A percentile compares a stretch with the other conserved stretches of the same genome.
Conservation (phyloP, 2,888 invertebrate genomes). For the Hypomecis punctinalis region DNA sequence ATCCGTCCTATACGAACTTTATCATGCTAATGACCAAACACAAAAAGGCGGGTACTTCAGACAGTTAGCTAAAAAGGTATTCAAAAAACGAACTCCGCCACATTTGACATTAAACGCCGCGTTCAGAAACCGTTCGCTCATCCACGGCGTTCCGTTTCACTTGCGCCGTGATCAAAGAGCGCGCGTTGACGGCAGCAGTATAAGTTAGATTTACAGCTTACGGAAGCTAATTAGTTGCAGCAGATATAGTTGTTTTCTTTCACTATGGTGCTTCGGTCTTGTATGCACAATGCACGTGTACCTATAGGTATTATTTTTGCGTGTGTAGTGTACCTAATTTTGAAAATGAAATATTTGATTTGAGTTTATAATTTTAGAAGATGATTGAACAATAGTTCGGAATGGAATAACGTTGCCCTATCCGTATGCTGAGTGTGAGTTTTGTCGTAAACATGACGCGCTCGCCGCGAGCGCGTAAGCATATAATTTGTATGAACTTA, state of each 20-base stretch:
- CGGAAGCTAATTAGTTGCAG: constrained; percentile 80
- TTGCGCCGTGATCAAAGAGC: constrained; percentile 75
- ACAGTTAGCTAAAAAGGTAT: constrained; percentile 32
- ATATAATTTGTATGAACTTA: no score
- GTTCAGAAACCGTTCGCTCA: constrained; percentile 73
- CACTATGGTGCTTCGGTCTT: not conserved
- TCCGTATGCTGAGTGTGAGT: no score
- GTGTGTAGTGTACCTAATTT: not conserved
- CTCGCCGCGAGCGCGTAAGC: no score
- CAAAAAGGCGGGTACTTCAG: constrained; percentile 9
- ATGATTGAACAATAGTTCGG: no score
- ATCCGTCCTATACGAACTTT: not conserved
- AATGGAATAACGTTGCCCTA: no score
- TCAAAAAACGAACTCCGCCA: constrained; percentile 60
- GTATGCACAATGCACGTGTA: not conserved
- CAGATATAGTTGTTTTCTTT: not conserved
- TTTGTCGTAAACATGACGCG: no score
- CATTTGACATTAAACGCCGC: constrained; percentile 77
- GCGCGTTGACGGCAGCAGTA: constrained; percentile 71
- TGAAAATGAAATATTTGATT: no score
- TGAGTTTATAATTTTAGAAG: no score
- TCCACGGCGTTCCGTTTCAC: constrained; percentile 73
- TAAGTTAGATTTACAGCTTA: constrained; percentile 78
- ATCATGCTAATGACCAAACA: not conserved
- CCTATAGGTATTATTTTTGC: not conserved